phyloP scores from a whole-genome alignment of 2,888 invertebrate genomes.

The Ichneumon xanthorius region DNA sequence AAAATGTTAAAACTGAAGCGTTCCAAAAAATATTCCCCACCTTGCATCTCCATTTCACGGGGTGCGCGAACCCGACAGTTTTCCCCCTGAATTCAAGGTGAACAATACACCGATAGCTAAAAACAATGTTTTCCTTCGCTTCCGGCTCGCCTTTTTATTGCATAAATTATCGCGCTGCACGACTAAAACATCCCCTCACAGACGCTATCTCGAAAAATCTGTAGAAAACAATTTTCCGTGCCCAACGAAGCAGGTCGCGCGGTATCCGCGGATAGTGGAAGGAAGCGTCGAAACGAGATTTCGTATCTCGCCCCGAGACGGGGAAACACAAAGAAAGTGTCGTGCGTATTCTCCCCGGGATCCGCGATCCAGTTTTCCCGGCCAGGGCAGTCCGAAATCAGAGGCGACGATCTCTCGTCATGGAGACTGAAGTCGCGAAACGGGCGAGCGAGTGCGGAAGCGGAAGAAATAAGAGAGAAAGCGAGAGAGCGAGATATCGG shows the following conservation, averaged over 20 bases:
- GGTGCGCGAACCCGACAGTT: too few relatives aligned
- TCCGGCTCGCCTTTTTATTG: neutral
- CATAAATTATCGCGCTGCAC: neutral
- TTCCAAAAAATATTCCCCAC: too few relatives aligned
- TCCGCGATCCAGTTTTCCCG: too few relatives aligned
- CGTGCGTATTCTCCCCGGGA: neutral
- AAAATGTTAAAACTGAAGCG: too few relatives aligned
- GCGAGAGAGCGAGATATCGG: neutral
- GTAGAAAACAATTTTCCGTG: neutral
- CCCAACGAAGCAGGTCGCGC: neutral
- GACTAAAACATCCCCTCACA: neutral
- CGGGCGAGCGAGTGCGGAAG: neutral
- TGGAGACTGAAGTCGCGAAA: conserved; percentile 49
- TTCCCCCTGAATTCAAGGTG: neutral
- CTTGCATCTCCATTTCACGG: too few relatives aligned
- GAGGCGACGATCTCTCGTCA: conserved; percentile 57
- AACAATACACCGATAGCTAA: neutral
- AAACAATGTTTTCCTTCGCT: neutral
- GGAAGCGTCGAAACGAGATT: conserved; percentile 31
- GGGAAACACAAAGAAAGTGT: conserved; percentile 35
- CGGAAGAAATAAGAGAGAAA: neutral
- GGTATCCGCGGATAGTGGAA: neutral
- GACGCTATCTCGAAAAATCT: neutral
- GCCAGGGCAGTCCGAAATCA: conserved; percentile 37
- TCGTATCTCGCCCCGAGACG: conserved; percentile 8